Evolutionary conservation across 2,888 invertebrate species (phyloP), one percentile per base, ranked within the genome.

Genomic region (Eupithecia subfuscata): DNA sequence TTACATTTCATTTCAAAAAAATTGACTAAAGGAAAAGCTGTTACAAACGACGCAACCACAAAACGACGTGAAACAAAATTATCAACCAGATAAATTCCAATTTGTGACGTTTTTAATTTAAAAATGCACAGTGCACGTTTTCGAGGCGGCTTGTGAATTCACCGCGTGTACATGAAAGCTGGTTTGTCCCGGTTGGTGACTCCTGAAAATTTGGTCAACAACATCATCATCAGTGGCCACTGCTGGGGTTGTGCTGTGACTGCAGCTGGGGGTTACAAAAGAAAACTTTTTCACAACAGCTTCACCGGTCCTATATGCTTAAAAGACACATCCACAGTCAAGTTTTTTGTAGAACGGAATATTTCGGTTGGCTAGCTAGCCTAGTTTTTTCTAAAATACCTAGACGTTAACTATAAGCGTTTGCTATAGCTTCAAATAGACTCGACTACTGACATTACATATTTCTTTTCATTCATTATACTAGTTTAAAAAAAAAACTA

Each of bases 31-130:
- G 34, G 16, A 64, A 67, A 40, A n/a, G 16, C 18, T 25, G 22
- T 43, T 25, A 25, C 25, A 68, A 67, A 34, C 16, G 22, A 67
- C 22, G 22, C 37, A 43, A 16, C 40, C 65, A 37, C 37, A 18
- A 67, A 68, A 68, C 25, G 7, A 37, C 63, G 18, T 60, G 70
- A 52, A 37, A 67, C 69, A 56, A 74, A 77, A 77, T 76, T 60
- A 72, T 69, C 72, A 70, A 37, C 72, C 63, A 45, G 71, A 74
- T 77, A 75, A 75, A 77, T 77, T 73, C 3, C 40, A 75, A 63
- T 70, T 70, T 75, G 70, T 73, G 77, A 73, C 72, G 52, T 74
- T 75, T 75, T 77, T 75, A 77, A 75, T 77, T 77, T 73, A 70
- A 77, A 77, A 77, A 70, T 70, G 72, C 75, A 63, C 52, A 30